Percentiles rank a stretch among this genome's conserved stretches.
phyloP scores from a whole-genome alignment of 2,797 vertebrate species.

The Coregonus ussuriensis region DNA sequence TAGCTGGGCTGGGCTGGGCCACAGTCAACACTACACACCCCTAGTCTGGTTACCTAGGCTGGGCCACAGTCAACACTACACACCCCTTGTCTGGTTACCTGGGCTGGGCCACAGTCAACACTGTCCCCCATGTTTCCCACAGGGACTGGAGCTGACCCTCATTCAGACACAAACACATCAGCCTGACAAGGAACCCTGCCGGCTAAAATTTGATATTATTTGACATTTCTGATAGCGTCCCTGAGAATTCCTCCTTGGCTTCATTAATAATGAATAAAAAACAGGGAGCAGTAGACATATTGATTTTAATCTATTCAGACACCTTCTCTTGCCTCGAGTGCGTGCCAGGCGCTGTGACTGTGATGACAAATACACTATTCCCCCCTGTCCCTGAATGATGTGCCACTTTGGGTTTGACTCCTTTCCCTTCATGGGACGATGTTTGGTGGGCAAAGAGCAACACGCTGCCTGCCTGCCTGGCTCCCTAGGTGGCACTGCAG shows the following conservation, averaged over 20 bases:
- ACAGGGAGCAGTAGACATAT: slow-evolving; percentile 53
- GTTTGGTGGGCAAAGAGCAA: slow-evolving; percentile 45
- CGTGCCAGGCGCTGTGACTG: slow-evolving; percentile 22
- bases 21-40: too few species aligned
- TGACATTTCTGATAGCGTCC: slow-evolving; percentile 28
- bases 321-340: slow-evolving; percentile 24
- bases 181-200: slow-evolving; percentile 26
- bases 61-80: too few species aligned
- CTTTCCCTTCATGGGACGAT: slow-evolving; percentile 23
- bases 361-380: slow-evolving; percentile 42
- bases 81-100: too few species aligned
- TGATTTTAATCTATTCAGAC: slow-evolving; percentile 70
- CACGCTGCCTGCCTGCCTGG: slow-evolving; percentile 51
- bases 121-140: slow-evolving; percentile 22
- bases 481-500: slow-evolving; percentile 51
- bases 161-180: slow-evolving; percentile 4
- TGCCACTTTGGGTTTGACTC: slow-evolving; percentile 55
- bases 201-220: too few species aligned
- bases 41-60: too few species aligned
- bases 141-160: slow-evolving; percentile 6
- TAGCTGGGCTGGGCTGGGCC: too few species aligned
- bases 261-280: slow-evolving; percentile 67
- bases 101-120: too few species aligned
- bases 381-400: slow-evolving; percentile 42
- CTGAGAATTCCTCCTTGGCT: slow-evolving; percentile 42